A percentile compares a stretch with the other conserved stretches of the same genome.
Evolutionary conservation across 2,797 vertebrate species (phyloP).

Genomic region (Ispidina picta): DNA sequence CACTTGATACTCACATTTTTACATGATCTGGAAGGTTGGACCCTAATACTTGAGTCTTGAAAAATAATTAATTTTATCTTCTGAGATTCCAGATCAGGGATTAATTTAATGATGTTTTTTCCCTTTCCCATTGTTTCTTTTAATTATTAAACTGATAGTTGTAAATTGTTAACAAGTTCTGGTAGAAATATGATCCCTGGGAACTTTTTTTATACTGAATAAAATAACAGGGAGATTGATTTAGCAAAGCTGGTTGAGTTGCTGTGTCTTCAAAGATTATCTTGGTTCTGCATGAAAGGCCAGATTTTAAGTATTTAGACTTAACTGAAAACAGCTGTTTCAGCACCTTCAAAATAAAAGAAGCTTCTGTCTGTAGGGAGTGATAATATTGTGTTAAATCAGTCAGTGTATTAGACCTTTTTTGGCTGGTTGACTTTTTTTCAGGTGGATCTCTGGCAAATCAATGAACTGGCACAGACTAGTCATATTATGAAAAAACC

Average conservation of each 20-base stretch:
- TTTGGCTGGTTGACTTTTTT: background rate
- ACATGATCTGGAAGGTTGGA: background rate
- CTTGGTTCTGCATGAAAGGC: slow-evolving; percentile 15
- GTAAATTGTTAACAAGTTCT: slow-evolving; percentile 67
- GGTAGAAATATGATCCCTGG: slow-evolving; percentile 30
- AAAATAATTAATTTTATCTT: slow-evolving; percentile 22
- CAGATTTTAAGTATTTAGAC: slow-evolving; percentile 7
- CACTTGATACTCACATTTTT: accelerated
- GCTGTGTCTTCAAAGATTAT: slow-evolving; percentile 45
- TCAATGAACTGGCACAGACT: background rate
- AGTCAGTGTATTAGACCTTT: background rate
- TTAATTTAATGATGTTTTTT: slow-evolving; percentile 42
- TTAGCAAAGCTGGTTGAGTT: background rate
- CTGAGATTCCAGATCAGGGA: slow-evolving; percentile 8
- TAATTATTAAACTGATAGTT: slow-evolving; percentile 53
- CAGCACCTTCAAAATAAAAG: slow-evolving; percentile 35
- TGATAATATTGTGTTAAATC: slow-evolving; percentile 34
- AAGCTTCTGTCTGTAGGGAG: slow-evolving; percentile 34
- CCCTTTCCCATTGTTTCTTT: slow-evolving; percentile 30
- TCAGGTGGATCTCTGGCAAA: background rate
- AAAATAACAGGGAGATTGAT: slow-evolving; percentile 11
- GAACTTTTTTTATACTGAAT: background rate
- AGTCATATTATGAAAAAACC: background rate
- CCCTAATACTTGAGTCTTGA: slow-evolving; percentile 2
- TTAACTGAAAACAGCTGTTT: slow-evolving; percentile 21